Percentiles rank a stretch among this genome's conserved stretches.
These are phyloP conservation scores for Melinopterus prodromus DNA, from an alignment of 2,888 invertebrate species.

Conservation along the genomic window DNA sequence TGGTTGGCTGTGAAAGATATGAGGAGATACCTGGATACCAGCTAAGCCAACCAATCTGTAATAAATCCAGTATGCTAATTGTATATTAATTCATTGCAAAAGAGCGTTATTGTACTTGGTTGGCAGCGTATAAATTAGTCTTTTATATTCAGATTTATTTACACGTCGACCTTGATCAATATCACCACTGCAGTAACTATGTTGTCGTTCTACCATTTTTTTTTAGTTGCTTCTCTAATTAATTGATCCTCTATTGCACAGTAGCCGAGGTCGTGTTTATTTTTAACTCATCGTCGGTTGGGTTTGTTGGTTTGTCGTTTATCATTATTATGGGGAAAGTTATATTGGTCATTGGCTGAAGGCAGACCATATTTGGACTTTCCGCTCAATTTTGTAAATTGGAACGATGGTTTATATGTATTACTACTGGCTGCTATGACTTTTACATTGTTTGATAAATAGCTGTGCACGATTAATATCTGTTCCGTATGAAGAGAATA, in stretches of 20 bases:
- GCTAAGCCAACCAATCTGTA: neutral
- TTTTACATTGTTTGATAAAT: no score
- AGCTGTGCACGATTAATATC: no score
- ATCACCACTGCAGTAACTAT: neutral
- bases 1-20: neutral
- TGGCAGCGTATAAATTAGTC: neutral
- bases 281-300: neutral
- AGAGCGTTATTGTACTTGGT: neutral
- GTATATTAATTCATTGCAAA: neutral
- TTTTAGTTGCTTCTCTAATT: neutral
- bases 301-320: neutral
- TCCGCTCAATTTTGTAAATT: no score
- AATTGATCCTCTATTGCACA: neutral
- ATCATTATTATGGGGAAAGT: neutral
- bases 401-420: no score
- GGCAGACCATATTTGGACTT: neutral
- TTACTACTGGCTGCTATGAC: no score
- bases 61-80: slow-evolving; percentile 4
- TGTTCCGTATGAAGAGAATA: no score
- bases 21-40: neutral
- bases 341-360: neutral
- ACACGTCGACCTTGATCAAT: neutral
- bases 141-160: neutral
- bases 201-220: neutral
- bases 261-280: neutral